These are phyloP conservation scores for Drosophila nigromelanica DNA, from an alignment of 1,140 invertebrate genomes.

Conservation along the genomic window DNA sequence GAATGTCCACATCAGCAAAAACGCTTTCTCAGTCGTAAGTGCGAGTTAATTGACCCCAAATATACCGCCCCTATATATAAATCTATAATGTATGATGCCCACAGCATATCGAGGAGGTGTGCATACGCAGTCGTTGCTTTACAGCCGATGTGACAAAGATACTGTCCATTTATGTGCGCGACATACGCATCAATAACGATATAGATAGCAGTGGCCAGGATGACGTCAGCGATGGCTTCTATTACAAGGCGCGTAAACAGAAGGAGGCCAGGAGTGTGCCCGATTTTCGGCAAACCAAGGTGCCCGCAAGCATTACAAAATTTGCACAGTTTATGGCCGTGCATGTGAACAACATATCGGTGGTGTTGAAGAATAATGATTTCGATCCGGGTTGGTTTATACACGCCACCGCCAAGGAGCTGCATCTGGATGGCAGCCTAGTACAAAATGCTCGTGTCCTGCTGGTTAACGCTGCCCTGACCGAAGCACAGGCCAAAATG, in stretches of 20 bases:
- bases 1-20: slow-evolving; percentile 88
- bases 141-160: slow-evolving; percentile 95
- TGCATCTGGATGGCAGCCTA: slow-evolving; percentile 91
- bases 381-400: slow-evolving; percentile 89
- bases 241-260: slow-evolving; percentile 70
- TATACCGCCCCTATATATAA: slow-evolving; percentile 1
- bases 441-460: slow-evolving; percentile 89
- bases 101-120: slow-evolving; percentile 94
- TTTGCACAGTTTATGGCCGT: slow-evolving; percentile 96
- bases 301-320: slow-evolving; percentile 91
- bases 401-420: slow-evolving; percentile 89
- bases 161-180: slow-evolving; percentile 91
- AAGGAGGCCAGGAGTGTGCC: slow-evolving; percentile 83
- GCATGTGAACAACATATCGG: slow-evolving; percentile 91
- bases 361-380: slow-evolving; percentile 87
- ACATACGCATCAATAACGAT: slow-evolving; percentile 93
- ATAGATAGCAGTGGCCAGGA: slow-evolving; percentile 84
- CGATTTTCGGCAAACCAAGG: slow-evolving; percentile 89
- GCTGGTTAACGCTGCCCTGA: slow-evolving; percentile 88
- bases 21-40: slow-evolving; percentile 88
- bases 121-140: slow-evolving; percentile 94
- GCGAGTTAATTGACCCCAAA: slow-evolving; percentile 8
- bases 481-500: slow-evolving; percentile 85
- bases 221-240: slow-evolving; percentile 41
- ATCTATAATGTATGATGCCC: slow-evolving; percentile 59